Conservation (phyloP, 1,140 invertebrate species). For the Melitaea cinxia region DNA sequence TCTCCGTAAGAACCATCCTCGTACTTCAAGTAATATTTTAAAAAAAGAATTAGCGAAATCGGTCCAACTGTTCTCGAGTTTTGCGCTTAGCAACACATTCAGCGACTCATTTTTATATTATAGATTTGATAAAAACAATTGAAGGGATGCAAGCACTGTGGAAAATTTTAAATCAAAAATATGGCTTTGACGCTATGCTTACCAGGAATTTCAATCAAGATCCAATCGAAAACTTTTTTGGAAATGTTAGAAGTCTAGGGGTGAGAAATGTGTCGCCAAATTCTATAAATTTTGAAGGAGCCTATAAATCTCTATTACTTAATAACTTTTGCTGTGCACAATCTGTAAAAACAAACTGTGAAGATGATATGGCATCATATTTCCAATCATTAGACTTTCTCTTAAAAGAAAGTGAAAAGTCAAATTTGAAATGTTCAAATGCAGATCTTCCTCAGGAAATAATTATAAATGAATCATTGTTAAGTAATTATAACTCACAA, state of each 20-base stretch:
- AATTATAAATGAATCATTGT: neutral
- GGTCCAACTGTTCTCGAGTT: no score
- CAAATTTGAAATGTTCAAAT: neutral
- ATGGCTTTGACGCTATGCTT: conserved; percentile 29
- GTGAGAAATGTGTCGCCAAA: conserved; percentile 35
- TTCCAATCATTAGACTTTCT: neutral
- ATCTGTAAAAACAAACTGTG: neutral
- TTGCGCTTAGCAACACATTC: no score
- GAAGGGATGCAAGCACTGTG: conserved; percentile 34
- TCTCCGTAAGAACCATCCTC: no score
- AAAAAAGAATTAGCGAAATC: no score
- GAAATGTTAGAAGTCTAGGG: conserved; percentile 41
- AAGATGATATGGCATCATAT: neutral
- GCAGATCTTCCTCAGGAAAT: no score
- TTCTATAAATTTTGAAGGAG: conserved; percentile 36
- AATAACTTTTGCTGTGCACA: neutral
- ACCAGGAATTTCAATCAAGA: conserved; percentile 43
- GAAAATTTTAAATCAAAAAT: conserved; percentile 34
- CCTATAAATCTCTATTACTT: neutral
- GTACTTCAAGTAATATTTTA: no score
- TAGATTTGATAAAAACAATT: conserved; percentile 44
- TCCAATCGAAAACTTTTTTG: conserved; percentile 44
- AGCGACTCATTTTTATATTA: no score
- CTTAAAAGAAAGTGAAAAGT: neutral
- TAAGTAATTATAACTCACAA: neutral